Evolutionary conservation across 1,140 invertebrate species (phyloP).

Genomic region (Atta colombica): DNA sequence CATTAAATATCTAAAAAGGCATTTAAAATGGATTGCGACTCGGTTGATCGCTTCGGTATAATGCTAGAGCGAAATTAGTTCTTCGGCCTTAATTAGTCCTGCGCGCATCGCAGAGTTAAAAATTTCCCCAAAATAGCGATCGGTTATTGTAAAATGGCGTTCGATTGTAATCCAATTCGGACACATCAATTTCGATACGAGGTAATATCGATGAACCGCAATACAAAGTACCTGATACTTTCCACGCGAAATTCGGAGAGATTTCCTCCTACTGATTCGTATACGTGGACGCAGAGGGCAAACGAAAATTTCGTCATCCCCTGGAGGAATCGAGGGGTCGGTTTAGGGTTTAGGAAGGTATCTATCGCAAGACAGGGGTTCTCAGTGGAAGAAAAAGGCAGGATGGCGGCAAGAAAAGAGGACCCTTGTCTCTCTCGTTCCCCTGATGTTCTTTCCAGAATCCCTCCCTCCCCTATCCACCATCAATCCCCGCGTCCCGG

Average conservation of each 20-base stretch:
- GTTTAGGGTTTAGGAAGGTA: slow-evolving; percentile 62
- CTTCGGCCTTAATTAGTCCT: slow-evolving; percentile 11
- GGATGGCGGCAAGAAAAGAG: slow-evolving; percentile 58
- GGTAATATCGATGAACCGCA: slow-evolving; percentile 23
- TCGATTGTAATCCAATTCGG: slow-evolving; percentile 45
- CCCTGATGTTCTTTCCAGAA: slow-evolving; percentile 42
- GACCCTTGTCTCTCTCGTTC: slow-evolving; percentile 37
- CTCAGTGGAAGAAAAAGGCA: slow-evolving; percentile 58
- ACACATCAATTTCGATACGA: slow-evolving; percentile 15
- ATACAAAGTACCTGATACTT: slow-evolving; percentile 5
- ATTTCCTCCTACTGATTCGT: background rate
- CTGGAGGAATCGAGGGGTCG: slow-evolving; percentile 51
- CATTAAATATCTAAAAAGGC: slow-evolving; percentile 13
- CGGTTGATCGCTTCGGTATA: background rate
- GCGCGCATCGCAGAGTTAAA: background rate
- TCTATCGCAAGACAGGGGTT: slow-evolving; percentile 67
- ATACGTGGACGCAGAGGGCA: background rate
- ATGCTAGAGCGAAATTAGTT: slow-evolving; percentile 1
- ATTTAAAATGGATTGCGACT: slow-evolving; percentile 22
- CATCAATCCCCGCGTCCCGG: background rate
- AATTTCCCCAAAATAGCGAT: slow-evolving; percentile 33
- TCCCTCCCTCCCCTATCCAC: background rate
- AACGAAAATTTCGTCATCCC: slow-evolving; percentile 50
- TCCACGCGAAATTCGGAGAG: slow-evolving; percentile 21
- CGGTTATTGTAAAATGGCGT: background rate